A percentile compares a stretch with the other conserved stretches of the same genome.
Evolutionary conservation across 2,113 vertebrate species (phyloP).

Genomic region (Morone chrysops): DNA sequence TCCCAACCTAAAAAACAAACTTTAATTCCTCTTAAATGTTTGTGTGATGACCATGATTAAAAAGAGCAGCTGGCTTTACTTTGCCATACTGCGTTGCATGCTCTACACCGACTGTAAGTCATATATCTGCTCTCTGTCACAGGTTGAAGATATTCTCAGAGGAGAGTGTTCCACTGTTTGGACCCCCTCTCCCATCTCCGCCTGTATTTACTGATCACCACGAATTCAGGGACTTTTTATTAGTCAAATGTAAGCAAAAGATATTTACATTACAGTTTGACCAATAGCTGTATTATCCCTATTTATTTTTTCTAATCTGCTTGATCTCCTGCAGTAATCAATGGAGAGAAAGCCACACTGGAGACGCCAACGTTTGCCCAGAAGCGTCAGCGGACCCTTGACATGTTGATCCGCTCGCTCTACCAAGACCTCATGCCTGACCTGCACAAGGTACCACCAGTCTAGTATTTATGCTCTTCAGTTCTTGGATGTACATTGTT

Average conservation of each 20-base stretch:
- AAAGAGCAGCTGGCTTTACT: neutral
- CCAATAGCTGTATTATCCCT: too few relatives aligned
- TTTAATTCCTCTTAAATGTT: neutral
- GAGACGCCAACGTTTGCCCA: conserved; percentile 99
- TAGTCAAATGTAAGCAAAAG: conserved; percentile 94
- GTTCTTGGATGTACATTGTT: neutral
- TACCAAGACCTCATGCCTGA: conserved; percentile 97
- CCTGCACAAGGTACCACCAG: conserved; percentile 91
- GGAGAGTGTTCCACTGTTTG: conserved; percentile 98
- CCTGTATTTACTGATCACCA: conserved; percentile 98
- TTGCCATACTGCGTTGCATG: neutral
- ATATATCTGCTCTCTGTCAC: conserved; percentile 33
- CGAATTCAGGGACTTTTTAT: conserved; percentile 99
- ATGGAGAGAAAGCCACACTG: conserved; percentile 99
- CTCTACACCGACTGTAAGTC: neutral
- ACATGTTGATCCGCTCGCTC: conserved; percentile 98
- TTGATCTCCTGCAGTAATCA: conserved; percentile 89
- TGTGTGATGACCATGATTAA: neutral
- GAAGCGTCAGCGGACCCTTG: conserved; percentile 96
- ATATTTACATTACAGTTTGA: neutral
- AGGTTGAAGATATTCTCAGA: conserved; percentile 99
- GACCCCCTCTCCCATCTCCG: conserved; percentile 94
- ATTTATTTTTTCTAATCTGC: neutral
- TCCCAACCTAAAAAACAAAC: neutral
- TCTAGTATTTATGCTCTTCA: neutral